Conservation (phyloP, 2,797 vertebrate genomes). For the Hylomyscus alleni region DNA sequence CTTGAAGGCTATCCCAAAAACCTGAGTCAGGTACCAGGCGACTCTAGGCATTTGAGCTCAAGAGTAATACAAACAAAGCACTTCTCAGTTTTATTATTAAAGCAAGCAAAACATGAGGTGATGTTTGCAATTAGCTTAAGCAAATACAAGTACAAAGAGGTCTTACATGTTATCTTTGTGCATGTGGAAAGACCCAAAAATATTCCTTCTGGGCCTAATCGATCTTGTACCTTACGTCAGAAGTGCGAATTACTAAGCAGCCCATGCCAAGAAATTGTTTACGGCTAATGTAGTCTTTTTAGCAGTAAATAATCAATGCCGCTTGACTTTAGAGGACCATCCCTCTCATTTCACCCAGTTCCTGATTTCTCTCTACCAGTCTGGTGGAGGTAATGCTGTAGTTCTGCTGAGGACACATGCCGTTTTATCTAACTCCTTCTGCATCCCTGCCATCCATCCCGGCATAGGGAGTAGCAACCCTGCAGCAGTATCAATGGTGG, state of each 20-base stretch:
- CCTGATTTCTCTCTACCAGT: neutral
- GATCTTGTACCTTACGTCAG: neutral
- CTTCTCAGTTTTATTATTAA: neutral
- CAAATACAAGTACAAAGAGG: neutral
- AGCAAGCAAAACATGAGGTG: neutral
- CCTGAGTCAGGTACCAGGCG: neutral
- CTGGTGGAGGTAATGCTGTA: neutral
- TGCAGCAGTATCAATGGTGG: neutral
- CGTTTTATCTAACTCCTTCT: neutral
- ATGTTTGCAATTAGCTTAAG: neutral
- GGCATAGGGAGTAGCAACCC: neutral
- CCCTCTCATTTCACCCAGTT: neutral
- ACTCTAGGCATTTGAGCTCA: neutral
- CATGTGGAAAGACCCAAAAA: neutral
- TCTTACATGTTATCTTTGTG: neutral
- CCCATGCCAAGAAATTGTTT: neutral
- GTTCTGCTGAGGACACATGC: neutral
- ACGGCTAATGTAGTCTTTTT: neutral
- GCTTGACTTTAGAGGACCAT: too few species aligned
- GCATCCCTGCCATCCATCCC: neutral
- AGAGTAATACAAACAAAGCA: neutral
- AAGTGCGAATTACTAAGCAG: neutral
- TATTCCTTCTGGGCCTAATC: neutral
- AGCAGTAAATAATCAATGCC: neutral
- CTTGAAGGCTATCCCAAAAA: neutral